Evolutionary conservation across 2,888 invertebrate species (phyloP).

Genomic region (Orchesellides sinensis): DNA sequence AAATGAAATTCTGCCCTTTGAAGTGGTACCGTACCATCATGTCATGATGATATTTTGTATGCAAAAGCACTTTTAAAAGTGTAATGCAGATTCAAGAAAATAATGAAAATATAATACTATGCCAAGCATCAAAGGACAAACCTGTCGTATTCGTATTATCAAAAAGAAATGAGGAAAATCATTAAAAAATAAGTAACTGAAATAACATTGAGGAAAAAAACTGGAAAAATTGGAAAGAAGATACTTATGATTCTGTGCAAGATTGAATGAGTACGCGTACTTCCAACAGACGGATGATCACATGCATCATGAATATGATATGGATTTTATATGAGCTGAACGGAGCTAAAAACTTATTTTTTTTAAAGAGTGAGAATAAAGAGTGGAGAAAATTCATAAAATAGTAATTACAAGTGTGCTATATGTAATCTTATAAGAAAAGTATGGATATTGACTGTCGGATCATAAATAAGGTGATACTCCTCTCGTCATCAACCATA

Average conservation of each 20-base stretch:
- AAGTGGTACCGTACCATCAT: neutral
- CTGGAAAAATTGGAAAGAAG: slow-evolving; percentile 50
- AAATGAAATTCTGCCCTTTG: slow-evolving; percentile 15
- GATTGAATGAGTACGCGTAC: slow-evolving; percentile 25
- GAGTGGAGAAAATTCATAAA: neutral
- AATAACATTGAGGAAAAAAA: slow-evolving; percentile 33
- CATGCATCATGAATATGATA: slow-evolving; percentile 29
- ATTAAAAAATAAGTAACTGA: slow-evolving; percentile 49
- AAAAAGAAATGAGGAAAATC: slow-evolving; percentile 42
- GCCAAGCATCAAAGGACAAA: slow-evolving; percentile 41
- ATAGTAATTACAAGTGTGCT: slow-evolving; percentile 6
- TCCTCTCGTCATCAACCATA: slow-evolving; percentile 11
- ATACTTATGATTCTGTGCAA: slow-evolving; percentile 7
- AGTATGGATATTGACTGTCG: slow-evolving; percentile 34
- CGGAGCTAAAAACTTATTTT: too few species aligned
- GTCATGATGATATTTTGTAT: neutral
- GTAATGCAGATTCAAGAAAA: slow-evolving; percentile 53
- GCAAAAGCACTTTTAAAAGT: neutral
- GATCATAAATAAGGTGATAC: slow-evolving; percentile 40
- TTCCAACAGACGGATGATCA: slow-evolving; percentile 17
- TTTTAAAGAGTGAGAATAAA: slow-evolving; percentile 23
- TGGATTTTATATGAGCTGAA: neutral
- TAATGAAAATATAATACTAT: slow-evolving; percentile 21
- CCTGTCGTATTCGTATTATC: slow-evolving; percentile 49
- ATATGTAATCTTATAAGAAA: neutral